Evolutionary conservation across 1,140 invertebrate genomes (phyloP), one percentile per base, ranked within the genome.

Genomic region (Drosophila littoralis): DNA sequence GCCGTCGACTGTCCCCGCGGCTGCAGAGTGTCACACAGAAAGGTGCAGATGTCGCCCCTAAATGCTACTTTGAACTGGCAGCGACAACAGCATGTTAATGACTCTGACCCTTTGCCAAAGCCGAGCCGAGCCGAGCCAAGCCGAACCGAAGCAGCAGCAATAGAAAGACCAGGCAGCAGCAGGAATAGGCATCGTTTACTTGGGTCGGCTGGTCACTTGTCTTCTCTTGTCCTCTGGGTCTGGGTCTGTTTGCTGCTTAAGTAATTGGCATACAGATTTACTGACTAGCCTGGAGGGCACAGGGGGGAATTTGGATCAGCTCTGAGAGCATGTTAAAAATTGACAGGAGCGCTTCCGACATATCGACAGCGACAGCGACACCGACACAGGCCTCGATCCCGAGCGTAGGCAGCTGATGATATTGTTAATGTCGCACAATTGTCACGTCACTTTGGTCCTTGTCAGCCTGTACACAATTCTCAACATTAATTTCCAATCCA

Each of bases 221-320:
- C 73, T 74, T 70, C 64, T 81, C 75, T 74, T 70, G 69, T 81
- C 75, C 50, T 28, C 65, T 58, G 42, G 69, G 52, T 72, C 69
- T 74, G 71, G 65, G 55, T 66, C 22, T 55, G 69, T 75, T 73
- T 63, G 75, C 79, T 83, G 81, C 81, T 66, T 86, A 86, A 85
- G 82, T 85, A 85, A 85, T 85, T 85, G 82, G 64, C 82, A 85
- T 86, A 86, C 82, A 86, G 86, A 86, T 86, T 86, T 79, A 81
- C 70, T 75, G 66, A 72, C 66, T 77, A 63, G n/a, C 17, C n/a
- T 48, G 4, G 4, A 28, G 22, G 22, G 22, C 4, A 22, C 22
- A 22, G 22, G 22, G 22, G 22, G 2, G 22, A 22, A 22, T 22
- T 22, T 22, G 22, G 1, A 3, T 22, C 17, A 48, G 45, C 1